Evolutionary conservation across 2,797 vertebrate species (phyloP).

Genomic region (Coilia nasus): DNA sequence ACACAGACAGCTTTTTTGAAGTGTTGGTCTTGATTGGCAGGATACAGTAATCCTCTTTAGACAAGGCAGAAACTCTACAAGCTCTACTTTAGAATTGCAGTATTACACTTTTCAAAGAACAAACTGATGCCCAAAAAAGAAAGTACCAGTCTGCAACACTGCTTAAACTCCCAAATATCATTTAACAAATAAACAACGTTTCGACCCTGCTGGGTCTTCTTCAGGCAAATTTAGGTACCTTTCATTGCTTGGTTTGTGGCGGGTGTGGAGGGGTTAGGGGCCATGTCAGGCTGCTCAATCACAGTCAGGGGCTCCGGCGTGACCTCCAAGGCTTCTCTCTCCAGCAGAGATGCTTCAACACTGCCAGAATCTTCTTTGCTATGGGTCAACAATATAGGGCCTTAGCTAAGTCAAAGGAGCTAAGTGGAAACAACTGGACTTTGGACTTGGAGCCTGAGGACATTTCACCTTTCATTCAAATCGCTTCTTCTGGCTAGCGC

Average conservation of each 20-base stretch:
- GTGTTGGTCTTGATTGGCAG: neutral
- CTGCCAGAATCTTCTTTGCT: slow-evolving; percentile 62
- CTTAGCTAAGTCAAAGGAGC: neutral
- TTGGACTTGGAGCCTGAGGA: too few species aligned
- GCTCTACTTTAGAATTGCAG: neutral
- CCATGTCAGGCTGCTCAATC: slow-evolving; percentile 73
- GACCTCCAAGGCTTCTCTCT: slow-evolving; percentile 53
- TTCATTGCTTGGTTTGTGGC: slow-evolving; percentile 80
- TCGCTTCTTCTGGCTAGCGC: too few species aligned
- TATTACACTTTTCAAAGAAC: neutral
- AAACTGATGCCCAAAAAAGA: too few species aligned
- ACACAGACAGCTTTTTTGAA: neutral
- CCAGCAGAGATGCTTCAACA: slow-evolving; percentile 31
- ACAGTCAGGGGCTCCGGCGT: slow-evolving; percentile 67
- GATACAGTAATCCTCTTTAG: neutral
- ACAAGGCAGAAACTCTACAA: neutral
- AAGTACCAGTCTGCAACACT: too few species aligned
- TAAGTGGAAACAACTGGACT: too few species aligned
- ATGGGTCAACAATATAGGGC: neutral
- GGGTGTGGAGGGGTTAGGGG: slow-evolving; percentile 65
- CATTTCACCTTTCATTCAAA: too few species aligned
- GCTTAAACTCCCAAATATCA: too few species aligned
- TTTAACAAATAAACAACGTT: too few species aligned
- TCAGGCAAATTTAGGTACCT: too few species aligned
- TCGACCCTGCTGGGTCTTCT: too few species aligned